A percentile compares a stretch with the other conserved stretches of the same genome.
Evolutionary conservation across 2,113 vertebrate species (phyloP).

Genomic region (Chlorodrepanis virens): DNA sequence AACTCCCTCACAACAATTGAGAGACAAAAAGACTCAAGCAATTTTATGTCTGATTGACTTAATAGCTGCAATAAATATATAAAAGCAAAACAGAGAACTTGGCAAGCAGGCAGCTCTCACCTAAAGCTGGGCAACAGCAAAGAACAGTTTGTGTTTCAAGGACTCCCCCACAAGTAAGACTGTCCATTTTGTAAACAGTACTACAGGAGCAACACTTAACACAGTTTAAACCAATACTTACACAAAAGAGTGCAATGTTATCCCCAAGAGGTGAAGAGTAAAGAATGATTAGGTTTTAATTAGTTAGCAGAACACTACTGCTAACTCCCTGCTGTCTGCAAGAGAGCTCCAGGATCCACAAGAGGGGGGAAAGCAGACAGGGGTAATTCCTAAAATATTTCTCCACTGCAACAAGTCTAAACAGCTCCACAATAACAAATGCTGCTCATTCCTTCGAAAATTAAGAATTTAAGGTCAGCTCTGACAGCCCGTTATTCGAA

Average conservation of each 20-base stretch:
- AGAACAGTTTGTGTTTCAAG: not conserved
- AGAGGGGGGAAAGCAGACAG: not conserved
- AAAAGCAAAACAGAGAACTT: not conserved
- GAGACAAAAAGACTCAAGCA: not conserved
- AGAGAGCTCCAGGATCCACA: not conserved
- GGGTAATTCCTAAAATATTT: conserved; percentile 7
- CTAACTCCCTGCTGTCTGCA: not conserved
- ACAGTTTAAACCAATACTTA: not conserved
- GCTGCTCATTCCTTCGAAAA: not conserved
- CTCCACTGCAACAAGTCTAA: not conserved
- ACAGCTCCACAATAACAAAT: not conserved
- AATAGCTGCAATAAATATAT: not conserved
- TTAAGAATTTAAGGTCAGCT: not conserved
- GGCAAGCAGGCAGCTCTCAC: not conserved
- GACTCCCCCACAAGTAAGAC: not conserved
- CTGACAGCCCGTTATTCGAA: not conserved
- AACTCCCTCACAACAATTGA: not conserved
- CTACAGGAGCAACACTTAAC: not conserved
- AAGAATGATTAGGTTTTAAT: not conserved
- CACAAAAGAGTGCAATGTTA: not conserved
- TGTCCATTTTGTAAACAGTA: not conserved
- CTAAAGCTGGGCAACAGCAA: not conserved
- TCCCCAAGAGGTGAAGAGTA: not conserved
- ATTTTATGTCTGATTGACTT: not conserved
- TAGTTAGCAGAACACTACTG: not conserved